Conservation (phyloP, 2,888 invertebrate species). For the Ferrisia virgata region DNA sequence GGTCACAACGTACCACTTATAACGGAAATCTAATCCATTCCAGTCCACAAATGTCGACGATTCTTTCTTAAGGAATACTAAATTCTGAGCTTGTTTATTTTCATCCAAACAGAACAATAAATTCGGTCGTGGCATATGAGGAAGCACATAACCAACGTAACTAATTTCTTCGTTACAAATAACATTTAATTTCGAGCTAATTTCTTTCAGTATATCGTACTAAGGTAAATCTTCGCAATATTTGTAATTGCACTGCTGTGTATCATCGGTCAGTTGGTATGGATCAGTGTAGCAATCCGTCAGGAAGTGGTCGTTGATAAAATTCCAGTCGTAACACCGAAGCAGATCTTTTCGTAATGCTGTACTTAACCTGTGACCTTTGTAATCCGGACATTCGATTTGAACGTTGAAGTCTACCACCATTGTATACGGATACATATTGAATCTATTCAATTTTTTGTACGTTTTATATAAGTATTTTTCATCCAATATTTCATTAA, state of each 20-base stretch:
- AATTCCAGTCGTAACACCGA: not conserved
- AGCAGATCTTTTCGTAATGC: not conserved
- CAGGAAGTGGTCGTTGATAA: no score
- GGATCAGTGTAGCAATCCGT: not conserved
- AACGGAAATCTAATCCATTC: not conserved
- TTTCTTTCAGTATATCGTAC: not conserved
- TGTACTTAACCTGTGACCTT: not conserved
- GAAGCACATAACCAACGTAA: slow-evolving; percentile 1
- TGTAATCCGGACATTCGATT: not conserved
- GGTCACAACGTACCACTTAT: not conserved
- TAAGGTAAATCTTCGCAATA: not conserved
- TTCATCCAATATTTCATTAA: not conserved
- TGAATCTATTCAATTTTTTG: not conserved
- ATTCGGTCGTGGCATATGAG: not conserved
- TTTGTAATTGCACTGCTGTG: not conserved
- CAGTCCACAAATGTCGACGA: not conserved
- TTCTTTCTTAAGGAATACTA: not conserved
- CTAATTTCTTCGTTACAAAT: not conserved
- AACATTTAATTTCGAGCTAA: not conserved
- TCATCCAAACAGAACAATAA: not conserved
- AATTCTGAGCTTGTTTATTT: not conserved
- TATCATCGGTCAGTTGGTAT: not conserved
- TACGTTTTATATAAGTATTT: not conserved
- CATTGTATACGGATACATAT: not conserved
- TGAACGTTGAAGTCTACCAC: not conserved